phyloP scores from a whole-genome alignment of 2,888 invertebrate genomes.

The Lissocephala sabroskyi region DNA sequence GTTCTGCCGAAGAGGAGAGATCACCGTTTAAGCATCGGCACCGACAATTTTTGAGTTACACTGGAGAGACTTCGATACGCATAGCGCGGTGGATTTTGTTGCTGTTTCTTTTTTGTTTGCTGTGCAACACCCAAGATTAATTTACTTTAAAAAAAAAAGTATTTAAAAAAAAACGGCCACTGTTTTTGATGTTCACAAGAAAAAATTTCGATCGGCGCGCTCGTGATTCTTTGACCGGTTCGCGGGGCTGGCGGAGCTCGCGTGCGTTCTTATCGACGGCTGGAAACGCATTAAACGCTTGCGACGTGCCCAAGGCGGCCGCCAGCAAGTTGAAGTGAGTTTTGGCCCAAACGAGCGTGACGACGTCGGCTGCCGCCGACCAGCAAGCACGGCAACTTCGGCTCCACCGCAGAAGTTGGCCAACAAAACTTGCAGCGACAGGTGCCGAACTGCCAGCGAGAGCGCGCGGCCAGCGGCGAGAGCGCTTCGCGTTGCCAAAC shows the following conservation, averaged over 20 bases:
- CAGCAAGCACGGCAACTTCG: constrained; percentile 9
- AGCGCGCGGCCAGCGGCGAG: constrained; percentile 14
- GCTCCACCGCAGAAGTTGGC: constrained; percentile 51
- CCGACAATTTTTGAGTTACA: neutral
- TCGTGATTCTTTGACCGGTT: constrained; percentile 20
- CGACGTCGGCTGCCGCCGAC: constrained; percentile 3
- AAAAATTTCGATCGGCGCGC: constrained; percentile 28
- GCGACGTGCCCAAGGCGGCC: constrained; percentile 41
- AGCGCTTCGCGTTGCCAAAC: constrained; percentile 3
- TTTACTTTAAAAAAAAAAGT: constrained; percentile 2
- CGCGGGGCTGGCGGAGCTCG: constrained; percentile 14
- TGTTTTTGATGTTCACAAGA: neutral
- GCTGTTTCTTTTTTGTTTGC: too few relatives aligned
- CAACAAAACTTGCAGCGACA: constrained; percentile 46
- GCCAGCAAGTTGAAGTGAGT: constrained; percentile 24
- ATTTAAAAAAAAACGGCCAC: neutral
- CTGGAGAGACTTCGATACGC: neutral
- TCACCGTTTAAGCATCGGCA: too few relatives aligned
- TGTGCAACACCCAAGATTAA: constrained; percentile 10
- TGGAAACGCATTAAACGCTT: constrained; percentile 62
- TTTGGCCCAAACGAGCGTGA: constrained; percentile 7
- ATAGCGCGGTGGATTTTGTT: too few relatives aligned
- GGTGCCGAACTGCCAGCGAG: constrained; percentile 36
- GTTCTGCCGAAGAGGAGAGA: neutral
- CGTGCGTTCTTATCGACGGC: constrained; percentile 67